Conservation (phyloP, 2,888 invertebrate species). For the Embidobia sp. region DNA sequence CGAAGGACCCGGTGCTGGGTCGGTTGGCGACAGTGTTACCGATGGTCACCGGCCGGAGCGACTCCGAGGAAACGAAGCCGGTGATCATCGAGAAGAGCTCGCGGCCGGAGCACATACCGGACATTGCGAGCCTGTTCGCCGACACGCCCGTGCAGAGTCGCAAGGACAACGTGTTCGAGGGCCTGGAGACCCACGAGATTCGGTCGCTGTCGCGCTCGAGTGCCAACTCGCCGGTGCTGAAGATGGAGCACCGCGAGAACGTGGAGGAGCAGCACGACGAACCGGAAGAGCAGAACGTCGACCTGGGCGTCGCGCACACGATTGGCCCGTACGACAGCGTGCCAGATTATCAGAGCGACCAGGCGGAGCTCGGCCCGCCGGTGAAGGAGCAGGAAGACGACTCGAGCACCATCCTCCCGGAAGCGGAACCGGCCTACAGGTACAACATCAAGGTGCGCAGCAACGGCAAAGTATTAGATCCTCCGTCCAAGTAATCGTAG, state of each 20-base stretch:
- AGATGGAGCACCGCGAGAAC: constrained; percentile 71
- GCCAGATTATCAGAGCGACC: constrained; percentile 80
- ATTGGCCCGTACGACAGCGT: constrained; percentile 86
- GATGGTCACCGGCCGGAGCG: constrained; percentile 42
- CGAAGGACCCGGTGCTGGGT: constrained; percentile 68
- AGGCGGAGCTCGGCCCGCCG: constrained; percentile 80
- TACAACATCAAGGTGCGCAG: constrained; percentile 80
- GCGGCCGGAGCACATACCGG: constrained; percentile 83
- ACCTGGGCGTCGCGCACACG: constrained; percentile 80
- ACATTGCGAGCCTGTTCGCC: constrained; percentile 85
- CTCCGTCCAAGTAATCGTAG: constrained; percentile 78
- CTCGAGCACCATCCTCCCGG: constrained; percentile 78
- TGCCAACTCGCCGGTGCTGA: constrained; percentile 66
- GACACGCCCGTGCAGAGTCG: constrained; percentile 82
- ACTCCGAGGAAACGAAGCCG: constrained; percentile 55
- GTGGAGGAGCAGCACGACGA: constrained; percentile 67
- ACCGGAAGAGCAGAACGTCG: constrained; percentile 74
- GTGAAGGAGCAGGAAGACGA: constrained; percentile 76
- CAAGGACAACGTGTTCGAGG: constrained; percentile 76
- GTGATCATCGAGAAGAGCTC: constrained; percentile 62
- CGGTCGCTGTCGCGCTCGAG: constrained; percentile 70
- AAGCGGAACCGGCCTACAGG: constrained; percentile 79
- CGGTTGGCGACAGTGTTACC: constrained; percentile 67
- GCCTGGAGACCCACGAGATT: constrained; percentile 77
- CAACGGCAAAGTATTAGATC: constrained; percentile 81